These are phyloP conservation scores for Tenebrio molitor DNA, from an alignment of 1,140 invertebrate species.

Conservation along the genomic window DNA sequence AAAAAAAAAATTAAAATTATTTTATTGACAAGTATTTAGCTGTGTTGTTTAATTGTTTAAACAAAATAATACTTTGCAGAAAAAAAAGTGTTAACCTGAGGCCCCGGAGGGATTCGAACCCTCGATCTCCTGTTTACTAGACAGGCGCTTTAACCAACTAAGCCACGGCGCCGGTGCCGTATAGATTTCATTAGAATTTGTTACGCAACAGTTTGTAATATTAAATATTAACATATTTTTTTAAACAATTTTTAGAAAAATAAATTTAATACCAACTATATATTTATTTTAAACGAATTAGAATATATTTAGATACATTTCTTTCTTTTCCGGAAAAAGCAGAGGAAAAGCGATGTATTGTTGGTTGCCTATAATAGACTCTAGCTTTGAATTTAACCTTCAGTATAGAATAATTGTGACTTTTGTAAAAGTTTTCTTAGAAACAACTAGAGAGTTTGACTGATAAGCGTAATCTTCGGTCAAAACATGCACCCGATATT, in stretches of 20 bases:
- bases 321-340: too few relatives aligned
- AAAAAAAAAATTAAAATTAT: background rate
- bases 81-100: too few relatives aligned
- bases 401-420: background rate
- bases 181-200: background rate
- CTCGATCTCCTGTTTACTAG: conserved; percentile 73
- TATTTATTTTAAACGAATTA: too few relatives aligned
- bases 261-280: background rate
- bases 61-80: too few relatives aligned
- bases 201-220: background rate
- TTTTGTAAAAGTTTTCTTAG: background rate
- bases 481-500: too few relatives aligned
- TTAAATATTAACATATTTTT: background rate
- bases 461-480: background rate
- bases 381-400: background rate
- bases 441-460: background rate
- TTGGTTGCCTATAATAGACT: background rate
- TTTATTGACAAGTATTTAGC: conserved; percentile 1
- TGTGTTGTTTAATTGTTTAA: too few relatives aligned
- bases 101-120: conserved; percentile 71
- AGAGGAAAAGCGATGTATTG: too few relatives aligned
- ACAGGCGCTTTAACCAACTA: conserved; percentile 73
- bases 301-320: too few relatives aligned
- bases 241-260: background rate
- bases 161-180: conserved; percentile 63